Percentiles rank a stretch among this genome's conserved stretches.
Evolutionary conservation across 2,113 vertebrate genomes (phyloP).

Genomic region (Lamprologus ornatipinnis): DNA sequence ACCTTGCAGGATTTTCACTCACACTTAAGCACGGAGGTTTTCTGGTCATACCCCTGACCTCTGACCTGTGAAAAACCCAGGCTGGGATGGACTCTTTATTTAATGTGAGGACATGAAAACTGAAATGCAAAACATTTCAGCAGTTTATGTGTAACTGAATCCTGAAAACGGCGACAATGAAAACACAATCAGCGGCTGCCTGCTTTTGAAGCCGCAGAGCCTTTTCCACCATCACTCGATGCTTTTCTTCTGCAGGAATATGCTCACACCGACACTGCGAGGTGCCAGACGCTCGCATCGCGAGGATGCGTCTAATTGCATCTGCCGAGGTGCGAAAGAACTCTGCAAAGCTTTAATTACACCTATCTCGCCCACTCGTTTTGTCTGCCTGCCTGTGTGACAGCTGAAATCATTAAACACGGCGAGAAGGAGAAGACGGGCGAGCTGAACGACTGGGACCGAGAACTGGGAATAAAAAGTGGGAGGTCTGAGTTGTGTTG

Average conservation of each 20-base stretch:
- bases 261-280: background rate
- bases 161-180: background rate
- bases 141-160: background rate
- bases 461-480: background rate
- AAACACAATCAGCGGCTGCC: background rate
- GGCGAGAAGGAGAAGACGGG: background rate
- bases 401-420: constrained; percentile 48
- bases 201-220: background rate
- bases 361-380: constrained; percentile 36
- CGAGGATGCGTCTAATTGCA: constrained; percentile 59
- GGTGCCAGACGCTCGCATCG: constrained; percentile 48
- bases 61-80: background rate
- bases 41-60: background rate
- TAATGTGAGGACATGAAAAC: background rate
- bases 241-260: background rate
- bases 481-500: background rate
- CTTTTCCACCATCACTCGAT: background rate
- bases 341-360: constrained; percentile 62
- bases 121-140: background rate
- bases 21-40: background rate
- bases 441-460: background rate
- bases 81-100: background rate
- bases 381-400: constrained; percentile 9
- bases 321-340: constrained; percentile 58
- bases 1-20: background rate